Evolutionary conservation across 2,888 invertebrate genomes (phyloP).

Genomic region (Furcula furcula): DNA sequence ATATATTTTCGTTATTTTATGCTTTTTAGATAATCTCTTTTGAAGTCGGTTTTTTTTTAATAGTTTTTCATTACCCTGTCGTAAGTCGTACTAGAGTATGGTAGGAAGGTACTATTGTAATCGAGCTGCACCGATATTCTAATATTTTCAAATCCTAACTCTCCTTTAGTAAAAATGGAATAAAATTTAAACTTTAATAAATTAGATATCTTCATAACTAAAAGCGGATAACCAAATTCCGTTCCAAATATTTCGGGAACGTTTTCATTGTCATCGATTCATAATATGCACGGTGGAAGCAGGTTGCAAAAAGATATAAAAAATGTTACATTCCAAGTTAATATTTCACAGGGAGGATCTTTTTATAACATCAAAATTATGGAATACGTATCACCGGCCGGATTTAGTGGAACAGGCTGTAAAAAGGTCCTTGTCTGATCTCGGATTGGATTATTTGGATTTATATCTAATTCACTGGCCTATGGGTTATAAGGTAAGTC

Average conservation of each 20-base stretch:
- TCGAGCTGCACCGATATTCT: too few species aligned
- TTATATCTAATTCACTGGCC: constrained; percentile 95
- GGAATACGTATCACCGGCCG: constrained; percentile 82
- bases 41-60: too few species aligned
- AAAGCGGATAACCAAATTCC: not conserved
- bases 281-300: too few species aligned
- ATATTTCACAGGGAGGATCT: constrained; percentile 69
- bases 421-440: constrained; percentile 83
- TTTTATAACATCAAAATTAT: constrained; percentile 87
- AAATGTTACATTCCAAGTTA: not conserved
- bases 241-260: not conserved
- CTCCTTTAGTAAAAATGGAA: too few species aligned
- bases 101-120: too few species aligned
- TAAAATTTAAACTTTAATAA: too few species aligned
- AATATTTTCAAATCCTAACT: too few species aligned
- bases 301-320: not conserved
- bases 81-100: too few species aligned
- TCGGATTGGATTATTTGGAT: constrained; percentile 90
- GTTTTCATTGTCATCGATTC: not conserved
- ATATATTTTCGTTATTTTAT: too few species aligned
- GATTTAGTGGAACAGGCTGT: constrained; percentile 86
- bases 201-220: too few species aligned
- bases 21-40: too few species aligned
- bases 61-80: too few species aligned
- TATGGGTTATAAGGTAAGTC: constrained; percentile 85